Conservation (phyloP, 2,797 vertebrate species). For the Staurois parvus region DNA sequence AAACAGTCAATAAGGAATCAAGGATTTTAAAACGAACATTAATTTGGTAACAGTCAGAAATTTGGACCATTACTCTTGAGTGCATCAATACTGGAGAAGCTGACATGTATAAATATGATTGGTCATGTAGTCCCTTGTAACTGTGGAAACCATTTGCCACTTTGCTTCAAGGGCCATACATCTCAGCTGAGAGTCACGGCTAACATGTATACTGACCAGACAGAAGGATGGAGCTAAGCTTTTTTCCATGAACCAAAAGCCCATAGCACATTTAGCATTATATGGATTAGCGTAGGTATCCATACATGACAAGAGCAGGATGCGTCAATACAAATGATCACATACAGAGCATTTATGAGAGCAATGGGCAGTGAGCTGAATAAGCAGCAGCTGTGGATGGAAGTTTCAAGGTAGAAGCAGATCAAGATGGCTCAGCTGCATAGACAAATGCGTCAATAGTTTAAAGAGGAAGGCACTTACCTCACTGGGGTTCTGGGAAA, state of each 20-base stretch:
- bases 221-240: background rate
- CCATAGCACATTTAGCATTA: background rate
- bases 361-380: background rate
- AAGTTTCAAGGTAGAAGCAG: background rate
- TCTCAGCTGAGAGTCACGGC: background rate
- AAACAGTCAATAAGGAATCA: too few species aligned
- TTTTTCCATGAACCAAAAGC: background rate
- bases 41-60: too few species aligned
- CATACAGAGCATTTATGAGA: background rate
- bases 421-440: background rate
- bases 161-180: background rate
- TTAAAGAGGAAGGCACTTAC: slow-evolving; percentile 10
- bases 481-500: slow-evolving; percentile 7
- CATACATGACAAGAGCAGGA: background rate
- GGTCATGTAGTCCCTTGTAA: background rate
- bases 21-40: too few species aligned
- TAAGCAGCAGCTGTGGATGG: background rate
- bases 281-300: background rate
- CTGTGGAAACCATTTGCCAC: background rate
- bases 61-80: background rate
- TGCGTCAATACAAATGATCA: background rate
- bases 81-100: too few species aligned
- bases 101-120: background rate
- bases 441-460: background rate
- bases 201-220: background rate